Evolutionary conservation across 2,797 vertebrate genomes (phyloP), one percentile per base, ranked within the genome.

Genomic region (Poeciliopsis turneri): DNA sequence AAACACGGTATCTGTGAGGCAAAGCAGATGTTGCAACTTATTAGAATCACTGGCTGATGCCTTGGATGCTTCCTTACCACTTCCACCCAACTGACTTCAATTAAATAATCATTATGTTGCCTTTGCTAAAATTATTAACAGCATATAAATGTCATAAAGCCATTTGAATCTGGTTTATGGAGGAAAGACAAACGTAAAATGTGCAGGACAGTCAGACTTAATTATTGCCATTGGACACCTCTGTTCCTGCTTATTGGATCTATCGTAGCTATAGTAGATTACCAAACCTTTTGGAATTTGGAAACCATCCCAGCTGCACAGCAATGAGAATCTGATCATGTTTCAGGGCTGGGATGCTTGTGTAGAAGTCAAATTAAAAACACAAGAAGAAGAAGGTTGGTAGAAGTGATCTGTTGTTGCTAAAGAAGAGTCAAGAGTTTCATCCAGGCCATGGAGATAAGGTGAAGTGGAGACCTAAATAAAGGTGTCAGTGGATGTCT

Each of bases 381-480:
- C 0, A 64, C 9, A 36, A 18, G 23, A 23, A 36, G 11, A 10
- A 16, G 30, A 55, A n/a, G 33, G 5, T 30, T 5, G 64, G 66
- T 33, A 9, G 13, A 49, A 76, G n/a, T 45, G 5, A 71, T 1
- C 4, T 12, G 12, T 2, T 2, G 15, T 30, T 49, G 36, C 23
- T 10, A 39, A 47, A 23, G 25, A 5, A n/a, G 33, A 77, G 18
- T 57, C 41, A 8, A 41, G 39, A 2, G 5, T 51, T 75, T 30
- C 45, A 30, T 28, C n/a, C 46, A 16, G 11, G 28, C 11, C 16
- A 23, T 49, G 23, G n/a, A 75, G 47, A 46, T 39, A 55, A 46
- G 49, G 61, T 70, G 18, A 75, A 70, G 61, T 47, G 16, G 46
- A 49, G 39, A 78, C 8, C 30, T 61, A 72, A 72, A 61, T 39